A percentile compares a stretch with the other conserved stretches of the same genome.
These are phyloP conservation scores for Prenolepis imparis DNA, from an alignment of 2,888 invertebrate genomes.

Conservation along the genomic window DNA sequence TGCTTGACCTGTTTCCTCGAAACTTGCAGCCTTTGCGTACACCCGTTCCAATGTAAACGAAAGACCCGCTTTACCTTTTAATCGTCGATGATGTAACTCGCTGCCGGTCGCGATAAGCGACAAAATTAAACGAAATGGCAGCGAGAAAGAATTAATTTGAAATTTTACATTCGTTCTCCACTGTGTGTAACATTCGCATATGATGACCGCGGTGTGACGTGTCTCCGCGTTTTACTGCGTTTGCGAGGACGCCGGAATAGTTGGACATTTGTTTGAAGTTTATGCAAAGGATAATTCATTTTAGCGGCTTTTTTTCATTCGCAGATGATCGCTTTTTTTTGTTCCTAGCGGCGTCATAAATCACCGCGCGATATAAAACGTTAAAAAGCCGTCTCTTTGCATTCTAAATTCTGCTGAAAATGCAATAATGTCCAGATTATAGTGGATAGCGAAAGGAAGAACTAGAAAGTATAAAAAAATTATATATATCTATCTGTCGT, in stretches of 20 bases:
- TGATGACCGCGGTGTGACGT: background rate
- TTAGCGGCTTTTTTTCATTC: slow-evolving; percentile 3
- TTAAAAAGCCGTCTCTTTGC: slow-evolving; percentile 50
- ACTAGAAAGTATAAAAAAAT: background rate
- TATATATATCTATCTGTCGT: background rate
- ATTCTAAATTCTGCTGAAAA: slow-evolving; percentile 39
- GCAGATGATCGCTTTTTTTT: slow-evolving; percentile 43
- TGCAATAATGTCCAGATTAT: slow-evolving; percentile 45
- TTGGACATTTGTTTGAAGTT: slow-evolving; percentile 46
- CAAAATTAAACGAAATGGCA: slow-evolving; percentile 36
- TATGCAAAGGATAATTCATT: slow-evolving; percentile 42
- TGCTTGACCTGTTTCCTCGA: slow-evolving; percentile 27
- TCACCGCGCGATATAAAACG: slow-evolving; percentile 38
- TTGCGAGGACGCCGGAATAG: background rate
- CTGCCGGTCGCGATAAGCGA: background rate
- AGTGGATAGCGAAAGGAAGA: slow-evolving; percentile 24
- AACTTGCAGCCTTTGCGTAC: slow-evolving; percentile 40
- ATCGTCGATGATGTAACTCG: slow-evolving; percentile 1
- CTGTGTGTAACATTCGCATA: background rate
- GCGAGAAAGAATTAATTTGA: slow-evolving; percentile 43
- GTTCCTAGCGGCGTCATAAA: slow-evolving; percentile 18
- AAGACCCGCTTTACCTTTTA: slow-evolving; percentile 20
- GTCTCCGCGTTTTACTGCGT: background rate
- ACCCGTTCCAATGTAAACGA: slow-evolving; percentile 47
- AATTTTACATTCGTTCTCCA: slow-evolving; percentile 6